Percentiles rank a stretch among this genome's conserved stretches.
These are phyloP conservation scores for Aramus guarauna DNA, from an alignment of 2,113 vertebrate species.

Conservation along the genomic window DNA sequence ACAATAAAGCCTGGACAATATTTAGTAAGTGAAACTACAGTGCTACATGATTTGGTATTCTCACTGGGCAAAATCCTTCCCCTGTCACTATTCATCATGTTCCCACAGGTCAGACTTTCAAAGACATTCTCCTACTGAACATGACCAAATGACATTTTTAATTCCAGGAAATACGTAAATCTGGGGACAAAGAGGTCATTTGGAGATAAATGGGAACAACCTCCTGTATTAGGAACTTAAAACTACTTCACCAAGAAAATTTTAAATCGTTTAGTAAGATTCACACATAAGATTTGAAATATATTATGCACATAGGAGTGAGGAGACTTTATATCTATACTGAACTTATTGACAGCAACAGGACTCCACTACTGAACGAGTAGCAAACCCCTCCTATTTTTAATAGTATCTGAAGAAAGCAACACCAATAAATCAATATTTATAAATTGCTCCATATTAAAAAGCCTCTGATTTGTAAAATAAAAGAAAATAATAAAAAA, in stretches of 20 bases:
- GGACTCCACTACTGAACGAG: background rate
- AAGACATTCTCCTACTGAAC: conserved; percentile 51
- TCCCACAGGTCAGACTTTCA: conserved; percentile 48
- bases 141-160: conserved; percentile 46
- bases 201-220: conserved; percentile 31
- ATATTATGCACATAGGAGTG: background rate
- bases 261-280: background rate
- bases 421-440: background rate
- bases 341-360: background rate
- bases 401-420: background rate
- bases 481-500: background rate
- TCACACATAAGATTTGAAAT: background rate
- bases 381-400: background rate
- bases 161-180: conserved; percentile 59
- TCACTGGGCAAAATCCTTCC: conserved; percentile 63
- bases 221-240: conserved; percentile 30
- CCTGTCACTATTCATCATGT: conserved; percentile 58
- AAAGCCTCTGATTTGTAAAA: background rate
- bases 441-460: background rate
- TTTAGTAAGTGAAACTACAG: conserved; percentile 65
- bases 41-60: conserved; percentile 53
- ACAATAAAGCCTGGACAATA: conserved; percentile 62
- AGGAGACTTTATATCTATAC: background rate
- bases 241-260: background rate
- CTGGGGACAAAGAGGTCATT: conserved; percentile 5